phyloP scores from a whole-genome alignment of 2,888 invertebrate genomes.

The Ptychoptera contaminata region DNA sequence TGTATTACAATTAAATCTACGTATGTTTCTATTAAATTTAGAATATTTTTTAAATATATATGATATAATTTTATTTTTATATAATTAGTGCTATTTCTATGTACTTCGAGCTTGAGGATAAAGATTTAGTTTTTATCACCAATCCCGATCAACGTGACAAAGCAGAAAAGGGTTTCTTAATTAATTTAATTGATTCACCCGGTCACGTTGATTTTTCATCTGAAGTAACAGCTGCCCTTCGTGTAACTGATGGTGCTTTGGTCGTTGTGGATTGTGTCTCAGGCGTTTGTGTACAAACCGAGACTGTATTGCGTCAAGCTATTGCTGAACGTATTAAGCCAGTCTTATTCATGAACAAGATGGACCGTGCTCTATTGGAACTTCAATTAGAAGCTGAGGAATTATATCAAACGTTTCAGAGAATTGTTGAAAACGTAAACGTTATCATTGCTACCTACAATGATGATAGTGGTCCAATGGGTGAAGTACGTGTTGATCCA shows the following conservation, averaged over 20 bases:
- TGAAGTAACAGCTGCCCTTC: constrained; percentile 98
- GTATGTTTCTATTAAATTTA: constrained; percentile 40
- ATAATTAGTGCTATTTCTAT: constrained; percentile 86
- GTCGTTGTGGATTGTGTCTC: constrained; percentile 99
- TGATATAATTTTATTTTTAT: neutral
- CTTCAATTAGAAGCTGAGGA: constrained; percentile 93
- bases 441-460: constrained; percentile 99
- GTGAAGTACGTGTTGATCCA: constrained; percentile 95
- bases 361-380: constrained; percentile 98
- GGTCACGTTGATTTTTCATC: constrained; percentile 99
- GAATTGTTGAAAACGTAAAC: constrained; percentile 99
- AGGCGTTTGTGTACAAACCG: constrained; percentile 99
- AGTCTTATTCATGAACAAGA: constrained; percentile 99
- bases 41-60: neutral
- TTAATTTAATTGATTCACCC: constrained; percentile 99
- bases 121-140: constrained; percentile 88
- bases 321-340: constrained; percentile 99
- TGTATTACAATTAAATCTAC: constrained; percentile 99
- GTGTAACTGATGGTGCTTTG: constrained; percentile 98
- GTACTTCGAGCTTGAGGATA: constrained; percentile 93
- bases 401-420: constrained; percentile 97
- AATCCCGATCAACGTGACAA: constrained; percentile 82
- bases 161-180: constrained; percentile 89
- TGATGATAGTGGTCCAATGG: constrained; percentile 97
- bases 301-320: constrained; percentile 98